These are phyloP conservation scores for Lasioglossum morio DNA, from an alignment of 2,888 invertebrate genomes.

Conservation along the genomic window DNA sequence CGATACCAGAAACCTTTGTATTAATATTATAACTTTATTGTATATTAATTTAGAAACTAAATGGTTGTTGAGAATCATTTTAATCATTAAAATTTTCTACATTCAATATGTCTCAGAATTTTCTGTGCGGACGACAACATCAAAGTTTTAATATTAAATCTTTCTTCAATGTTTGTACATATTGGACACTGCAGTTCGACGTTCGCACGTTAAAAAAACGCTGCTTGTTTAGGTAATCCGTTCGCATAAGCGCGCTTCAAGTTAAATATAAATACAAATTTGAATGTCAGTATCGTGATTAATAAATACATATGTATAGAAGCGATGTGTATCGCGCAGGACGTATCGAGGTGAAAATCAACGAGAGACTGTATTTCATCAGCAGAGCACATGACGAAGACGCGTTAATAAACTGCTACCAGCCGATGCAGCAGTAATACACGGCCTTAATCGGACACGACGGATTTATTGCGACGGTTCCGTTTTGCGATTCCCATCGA, in stretches of 20 bases:
- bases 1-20: background rate
- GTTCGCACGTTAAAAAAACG: background rate
- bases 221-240: background rate
- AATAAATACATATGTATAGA: background rate
- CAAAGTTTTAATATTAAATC: background rate
- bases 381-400: constrained; percentile 14
- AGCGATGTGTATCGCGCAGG: background rate
- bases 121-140: background rate
- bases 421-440: constrained; percentile 4
- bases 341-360: background rate
- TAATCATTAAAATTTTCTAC: too few relatives aligned
- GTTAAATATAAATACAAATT: background rate
- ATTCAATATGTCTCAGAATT: background rate
- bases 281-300: background rate
- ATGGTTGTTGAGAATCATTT: background rate
- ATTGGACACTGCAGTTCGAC: background rate
- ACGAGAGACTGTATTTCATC: constrained; percentile 10
- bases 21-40: background rate
- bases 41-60: background rate
- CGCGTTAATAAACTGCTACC: constrained; percentile 12
- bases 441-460: constrained; percentile 23
- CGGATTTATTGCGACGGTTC: constrained; percentile 19
- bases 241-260: background rate
- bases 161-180: background rate
- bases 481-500: background rate